Percentiles rank a stretch among this genome's conserved stretches.
phyloP scores from a whole-genome alignment of 2,113 vertebrate species.

The Vulpes lagopus region DNA sequence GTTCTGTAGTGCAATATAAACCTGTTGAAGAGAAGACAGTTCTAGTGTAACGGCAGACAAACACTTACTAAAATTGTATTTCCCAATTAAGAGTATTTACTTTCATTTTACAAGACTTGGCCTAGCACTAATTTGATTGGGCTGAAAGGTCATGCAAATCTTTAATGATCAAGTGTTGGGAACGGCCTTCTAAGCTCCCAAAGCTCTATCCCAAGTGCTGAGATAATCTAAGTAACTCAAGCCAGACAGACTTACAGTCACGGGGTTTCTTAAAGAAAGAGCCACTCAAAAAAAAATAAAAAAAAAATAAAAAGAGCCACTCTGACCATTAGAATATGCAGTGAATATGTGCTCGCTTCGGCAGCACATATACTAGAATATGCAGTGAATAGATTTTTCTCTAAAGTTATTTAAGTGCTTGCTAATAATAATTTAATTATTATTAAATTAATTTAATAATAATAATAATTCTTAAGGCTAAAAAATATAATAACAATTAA shows the following conservation, averaged over 20 bases:
- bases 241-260: neutral
- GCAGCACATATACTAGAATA: no score
- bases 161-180: neutral
- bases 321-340: neutral
- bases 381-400: neutral
- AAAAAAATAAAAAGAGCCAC: no score
- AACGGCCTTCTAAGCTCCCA: neutral
- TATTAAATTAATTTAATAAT: no score
- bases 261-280: neutral
- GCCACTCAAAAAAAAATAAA: no score
- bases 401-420: neutral
- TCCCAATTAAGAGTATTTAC: neutral
- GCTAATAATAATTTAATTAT: neutral
- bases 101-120: neutral
- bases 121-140: neutral
- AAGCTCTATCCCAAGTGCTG: neutral
- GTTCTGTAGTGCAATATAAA: neutral
- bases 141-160: constrained; percentile 1
- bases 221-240: neutral
- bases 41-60: neutral
- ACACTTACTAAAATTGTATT: neutral
- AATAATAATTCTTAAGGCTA: neutral
- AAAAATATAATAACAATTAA: neutral
- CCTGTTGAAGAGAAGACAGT: neutral
- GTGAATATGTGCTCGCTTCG: no score